These are phyloP conservation scores for Pocillopora damicornis DNA, from an alignment of 64 coral and sea anemone species.

Conservation along the genomic window DNA sequence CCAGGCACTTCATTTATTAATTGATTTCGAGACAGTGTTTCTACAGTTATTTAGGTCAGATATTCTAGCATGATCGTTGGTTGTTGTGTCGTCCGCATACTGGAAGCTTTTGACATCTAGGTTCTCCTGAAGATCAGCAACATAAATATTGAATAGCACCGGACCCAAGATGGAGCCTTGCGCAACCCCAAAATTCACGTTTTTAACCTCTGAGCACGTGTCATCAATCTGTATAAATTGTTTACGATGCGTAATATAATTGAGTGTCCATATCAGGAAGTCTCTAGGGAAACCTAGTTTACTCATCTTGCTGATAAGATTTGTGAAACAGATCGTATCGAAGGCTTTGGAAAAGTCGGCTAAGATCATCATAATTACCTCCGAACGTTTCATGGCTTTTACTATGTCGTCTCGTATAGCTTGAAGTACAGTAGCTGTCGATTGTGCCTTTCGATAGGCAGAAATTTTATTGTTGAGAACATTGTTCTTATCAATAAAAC, in stretches of 20 bases:
- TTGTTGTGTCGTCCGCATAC: slow-evolving; percentile 60
- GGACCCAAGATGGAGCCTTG: slow-evolving; percentile 59
- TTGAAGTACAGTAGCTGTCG: slow-evolving; percentile 53
- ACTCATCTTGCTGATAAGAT: slow-evolving; percentile 36
- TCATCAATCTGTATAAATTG: slow-evolving; percentile 57
- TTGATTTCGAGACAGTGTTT: slow-evolving; percentile 17
- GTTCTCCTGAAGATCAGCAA: slow-evolving; percentile 29
- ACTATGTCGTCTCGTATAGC: slow-evolving; percentile 55
- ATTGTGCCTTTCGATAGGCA: slow-evolving; percentile 55
- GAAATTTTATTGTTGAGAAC: slow-evolving; percentile 42
- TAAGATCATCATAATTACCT: slow-evolving; percentile 51
- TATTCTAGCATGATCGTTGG: slow-evolving; percentile 35
- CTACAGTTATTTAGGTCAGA: slow-evolving; percentile 42
- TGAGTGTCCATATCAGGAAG: slow-evolving; percentile 41
- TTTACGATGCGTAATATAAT: slow-evolving; percentile 48
- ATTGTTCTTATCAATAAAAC: slow-evolving; percentile 45
- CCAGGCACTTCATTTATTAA: slow-evolving; percentile 29
- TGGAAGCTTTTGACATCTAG: slow-evolving; percentile 27
- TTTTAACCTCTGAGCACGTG: slow-evolving; percentile 32
- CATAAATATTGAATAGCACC: slow-evolving; percentile 65
- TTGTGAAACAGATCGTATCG: slow-evolving; percentile 39
- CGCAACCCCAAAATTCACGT: slow-evolving; percentile 49
- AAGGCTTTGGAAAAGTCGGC: slow-evolving; percentile 57
- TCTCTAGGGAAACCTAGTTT: slow-evolving; percentile 37
- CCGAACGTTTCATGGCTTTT: slow-evolving; percentile 61